Conservation (phyloP, 2,113 vertebrate species). For the Macquaria australasica region DNA sequence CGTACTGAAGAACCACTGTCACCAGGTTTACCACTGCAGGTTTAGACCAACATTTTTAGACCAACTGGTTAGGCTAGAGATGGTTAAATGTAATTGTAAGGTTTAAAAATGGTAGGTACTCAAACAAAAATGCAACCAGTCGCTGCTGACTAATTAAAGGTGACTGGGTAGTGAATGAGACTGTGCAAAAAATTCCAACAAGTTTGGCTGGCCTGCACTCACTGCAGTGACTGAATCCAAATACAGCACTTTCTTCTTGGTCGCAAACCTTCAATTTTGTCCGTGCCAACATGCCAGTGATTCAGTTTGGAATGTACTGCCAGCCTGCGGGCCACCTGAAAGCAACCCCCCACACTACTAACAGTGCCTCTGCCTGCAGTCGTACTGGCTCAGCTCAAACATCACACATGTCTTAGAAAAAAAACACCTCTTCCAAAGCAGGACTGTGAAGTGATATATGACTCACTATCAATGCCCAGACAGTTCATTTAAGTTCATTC, state of each 20-base stretch:
- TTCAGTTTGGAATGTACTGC: conserved; percentile 34
- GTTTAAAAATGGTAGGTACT: conserved; percentile 3
- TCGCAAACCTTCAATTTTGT: background rate
- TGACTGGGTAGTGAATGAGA: conserved; percentile 5
- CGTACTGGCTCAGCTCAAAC: conserved; percentile 37
- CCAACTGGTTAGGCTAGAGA: background rate
- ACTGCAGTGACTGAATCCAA: conserved; percentile 32
- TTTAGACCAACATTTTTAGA: background rate
- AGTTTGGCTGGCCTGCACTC: background rate
- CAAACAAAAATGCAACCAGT: background rate
- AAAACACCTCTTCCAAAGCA: conserved; percentile 6
- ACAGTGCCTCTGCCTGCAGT: conserved; percentile 12
- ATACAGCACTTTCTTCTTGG: conserved; percentile 35
- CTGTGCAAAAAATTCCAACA: conserved; percentile 20
- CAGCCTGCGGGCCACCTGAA: conserved; percentile 55
- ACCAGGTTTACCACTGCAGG: conserved; percentile 1
- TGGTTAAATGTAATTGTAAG: background rate
- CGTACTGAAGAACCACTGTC: background rate
- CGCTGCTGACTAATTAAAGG: background rate
- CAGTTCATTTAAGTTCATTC: conserved; percentile 34
- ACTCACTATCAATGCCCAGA: conserved; percentile 36
- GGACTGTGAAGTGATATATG: conserved; percentile 32
- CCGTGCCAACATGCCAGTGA: conserved; percentile 25
- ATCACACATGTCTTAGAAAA: background rate
- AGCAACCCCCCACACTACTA: conserved; percentile 35